phyloP scores from a whole-genome alignment of 2,113 vertebrate genomes.

The Elanus axillaris region DNA sequence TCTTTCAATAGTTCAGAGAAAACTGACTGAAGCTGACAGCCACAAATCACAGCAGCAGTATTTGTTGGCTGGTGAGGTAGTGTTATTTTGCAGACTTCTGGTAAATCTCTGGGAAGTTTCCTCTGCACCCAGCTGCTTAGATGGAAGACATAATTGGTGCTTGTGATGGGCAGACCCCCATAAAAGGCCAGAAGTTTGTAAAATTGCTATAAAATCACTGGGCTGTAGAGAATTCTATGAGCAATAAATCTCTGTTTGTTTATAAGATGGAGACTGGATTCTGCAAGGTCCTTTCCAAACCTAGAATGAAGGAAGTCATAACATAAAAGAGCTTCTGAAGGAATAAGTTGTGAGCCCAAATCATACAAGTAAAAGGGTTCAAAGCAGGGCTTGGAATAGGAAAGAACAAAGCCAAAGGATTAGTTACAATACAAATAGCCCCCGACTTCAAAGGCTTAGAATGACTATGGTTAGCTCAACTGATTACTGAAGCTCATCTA shows the following conservation, averaged over 20 bases:
- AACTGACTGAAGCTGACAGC: neutral
- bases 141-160: neutral
- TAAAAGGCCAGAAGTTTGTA: neutral
- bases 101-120: conserved; percentile 23
- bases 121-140: neutral
- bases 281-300: neutral
- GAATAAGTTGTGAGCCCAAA: neutral
- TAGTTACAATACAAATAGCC: neutral
- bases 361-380: neutral
- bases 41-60: conserved; percentile 11
- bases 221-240: neutral
- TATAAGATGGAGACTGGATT: neutral
- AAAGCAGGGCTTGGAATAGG: neutral
- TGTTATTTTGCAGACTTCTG: neutral
- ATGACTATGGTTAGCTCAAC: neutral
- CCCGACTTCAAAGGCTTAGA: neutral
- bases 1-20: neutral
- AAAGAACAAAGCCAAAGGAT: neutral
- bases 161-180: neutral
- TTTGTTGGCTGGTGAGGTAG: neutral
- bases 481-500: neutral
- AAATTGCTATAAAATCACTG: neutral
- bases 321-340: neutral
- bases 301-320: neutral
- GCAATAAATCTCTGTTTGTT: neutral